Evolutionary conservation across 2,113 vertebrate species (phyloP).

Genomic region (Corynorhinus townsendii): DNA sequence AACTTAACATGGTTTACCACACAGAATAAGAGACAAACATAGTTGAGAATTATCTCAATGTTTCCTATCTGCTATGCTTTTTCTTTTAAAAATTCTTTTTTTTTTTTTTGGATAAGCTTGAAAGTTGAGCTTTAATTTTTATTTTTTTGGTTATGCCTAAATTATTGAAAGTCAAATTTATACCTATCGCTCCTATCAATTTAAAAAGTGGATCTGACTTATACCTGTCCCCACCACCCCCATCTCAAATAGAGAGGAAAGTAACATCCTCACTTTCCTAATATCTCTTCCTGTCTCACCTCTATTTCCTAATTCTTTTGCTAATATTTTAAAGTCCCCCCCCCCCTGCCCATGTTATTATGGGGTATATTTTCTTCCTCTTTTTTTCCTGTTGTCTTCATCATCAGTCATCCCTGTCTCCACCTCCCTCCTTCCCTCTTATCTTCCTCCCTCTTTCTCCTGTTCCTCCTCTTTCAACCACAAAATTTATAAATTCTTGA

Average conservation of each 20-base stretch:
- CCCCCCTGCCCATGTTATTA: background rate
- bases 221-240: fast-evolving
- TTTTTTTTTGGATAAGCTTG: background rate
- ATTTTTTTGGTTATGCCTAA: background rate
- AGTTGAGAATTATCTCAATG: background rate
- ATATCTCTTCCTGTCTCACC: background rate
- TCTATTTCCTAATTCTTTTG: background rate
- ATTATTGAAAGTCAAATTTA: background rate
- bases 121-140: background rate
- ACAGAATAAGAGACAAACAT: background rate
- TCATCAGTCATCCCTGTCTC: background rate
- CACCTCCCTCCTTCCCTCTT: no score
- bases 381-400: background rate
- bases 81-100: background rate
- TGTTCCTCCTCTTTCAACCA: background rate
- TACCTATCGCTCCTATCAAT: background rate
- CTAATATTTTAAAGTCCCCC: background rate
- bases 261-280: fast-evolving
- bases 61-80: background rate
- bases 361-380: background rate
- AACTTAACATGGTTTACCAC: background rate
- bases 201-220: background rate
- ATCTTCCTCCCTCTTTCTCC: background rate
- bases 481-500: background rate
- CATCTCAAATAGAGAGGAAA: background rate